Percentiles rank a stretch among this genome's conserved stretches.
Conservation (phyloP, 2,113 vertebrate species). For the Menidia beryllina region DNA sequence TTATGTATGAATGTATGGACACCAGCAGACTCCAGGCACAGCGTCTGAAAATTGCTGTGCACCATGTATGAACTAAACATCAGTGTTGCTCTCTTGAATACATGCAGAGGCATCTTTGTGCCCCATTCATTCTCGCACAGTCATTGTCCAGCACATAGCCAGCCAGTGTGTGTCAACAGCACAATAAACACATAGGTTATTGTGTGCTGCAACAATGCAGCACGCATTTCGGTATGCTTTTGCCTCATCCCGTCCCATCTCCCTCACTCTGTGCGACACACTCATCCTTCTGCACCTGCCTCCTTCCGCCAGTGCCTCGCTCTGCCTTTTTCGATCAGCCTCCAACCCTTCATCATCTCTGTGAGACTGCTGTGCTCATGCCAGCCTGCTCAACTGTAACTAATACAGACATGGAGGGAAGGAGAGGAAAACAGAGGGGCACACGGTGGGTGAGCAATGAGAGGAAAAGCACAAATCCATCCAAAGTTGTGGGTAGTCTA, state of each 20-base stretch:
- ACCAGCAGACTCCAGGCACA: constrained; percentile 46
- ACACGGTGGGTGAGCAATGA: constrained; percentile 14
- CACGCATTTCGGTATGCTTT: constrained; percentile 54
- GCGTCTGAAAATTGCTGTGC: constrained; percentile 13
- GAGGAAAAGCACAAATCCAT: constrained; percentile 5
- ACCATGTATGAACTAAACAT: constrained; percentile 38
- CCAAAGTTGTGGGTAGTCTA: neutral
- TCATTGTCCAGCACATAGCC: constrained; percentile 72
- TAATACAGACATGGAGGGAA: constrained; percentile 62
- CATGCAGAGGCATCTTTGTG: constrained; percentile 47
- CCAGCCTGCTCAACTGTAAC: constrained; percentile 75
- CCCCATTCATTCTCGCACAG: constrained; percentile 70
- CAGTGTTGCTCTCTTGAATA: constrained; percentile 47
- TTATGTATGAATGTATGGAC: constrained; percentile 12
- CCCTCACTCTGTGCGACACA: constrained; percentile 38
- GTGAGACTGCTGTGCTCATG: constrained; percentile 62
- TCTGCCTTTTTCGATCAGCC: constrained; percentile 39
- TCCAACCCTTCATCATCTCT: constrained; percentile 61
- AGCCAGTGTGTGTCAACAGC: constrained; percentile 71
- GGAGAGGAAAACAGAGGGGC: constrained; percentile 38
- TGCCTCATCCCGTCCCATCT: constrained; percentile 64
- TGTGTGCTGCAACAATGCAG: constrained; percentile 74
- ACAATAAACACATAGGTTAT: constrained; percentile 79
- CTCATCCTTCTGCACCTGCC: constrained; percentile 60
- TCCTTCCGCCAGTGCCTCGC: constrained; percentile 36